These are phyloP conservation scores for Apus apus DNA, from an alignment of 2,113 vertebrate genomes.

Conservation along the genomic window DNA sequence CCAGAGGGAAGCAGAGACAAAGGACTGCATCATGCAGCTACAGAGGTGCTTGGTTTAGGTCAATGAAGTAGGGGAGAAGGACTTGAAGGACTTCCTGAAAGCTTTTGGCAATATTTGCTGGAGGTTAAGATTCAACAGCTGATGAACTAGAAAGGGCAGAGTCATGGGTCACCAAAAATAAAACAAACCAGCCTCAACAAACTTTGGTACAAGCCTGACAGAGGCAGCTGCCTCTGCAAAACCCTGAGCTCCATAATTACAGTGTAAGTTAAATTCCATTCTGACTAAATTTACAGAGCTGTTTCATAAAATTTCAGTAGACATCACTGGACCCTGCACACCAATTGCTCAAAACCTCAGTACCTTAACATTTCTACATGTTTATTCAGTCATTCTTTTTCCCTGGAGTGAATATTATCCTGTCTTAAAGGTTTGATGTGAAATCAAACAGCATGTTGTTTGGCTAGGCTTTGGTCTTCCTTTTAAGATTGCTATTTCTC, in stretches of 20 bases:
- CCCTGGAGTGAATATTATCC: conserved; percentile 35
- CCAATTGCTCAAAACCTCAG: neutral
- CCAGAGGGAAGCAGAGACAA: neutral
- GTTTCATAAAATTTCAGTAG: neutral
- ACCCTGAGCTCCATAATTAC: neutral
- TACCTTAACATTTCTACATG: neutral
- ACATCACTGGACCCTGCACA: neutral
- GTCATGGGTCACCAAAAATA: neutral
- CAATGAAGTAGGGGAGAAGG: neutral
- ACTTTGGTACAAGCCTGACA: neutral
- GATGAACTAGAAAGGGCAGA: neutral
- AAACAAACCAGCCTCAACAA: neutral
- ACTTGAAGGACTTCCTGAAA: neutral
- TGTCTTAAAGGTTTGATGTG: conserved; percentile 36
- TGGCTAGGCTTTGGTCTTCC: conserved; percentile 17
- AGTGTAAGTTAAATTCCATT: neutral
- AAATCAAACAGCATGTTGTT: conserved; percentile 41
- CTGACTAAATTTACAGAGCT: neutral
- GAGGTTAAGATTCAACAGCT: neutral
- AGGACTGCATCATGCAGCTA: neutral
- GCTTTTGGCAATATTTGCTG: neutral
- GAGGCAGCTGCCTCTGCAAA: neutral
- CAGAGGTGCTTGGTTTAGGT: neutral
- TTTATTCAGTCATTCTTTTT: conserved; percentile 28
- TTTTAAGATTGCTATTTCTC: neutral